These are phyloP conservation scores for Aspidiotus destructor DNA, from an alignment of 2,888 invertebrate species.

Conservation along the genomic window DNA sequence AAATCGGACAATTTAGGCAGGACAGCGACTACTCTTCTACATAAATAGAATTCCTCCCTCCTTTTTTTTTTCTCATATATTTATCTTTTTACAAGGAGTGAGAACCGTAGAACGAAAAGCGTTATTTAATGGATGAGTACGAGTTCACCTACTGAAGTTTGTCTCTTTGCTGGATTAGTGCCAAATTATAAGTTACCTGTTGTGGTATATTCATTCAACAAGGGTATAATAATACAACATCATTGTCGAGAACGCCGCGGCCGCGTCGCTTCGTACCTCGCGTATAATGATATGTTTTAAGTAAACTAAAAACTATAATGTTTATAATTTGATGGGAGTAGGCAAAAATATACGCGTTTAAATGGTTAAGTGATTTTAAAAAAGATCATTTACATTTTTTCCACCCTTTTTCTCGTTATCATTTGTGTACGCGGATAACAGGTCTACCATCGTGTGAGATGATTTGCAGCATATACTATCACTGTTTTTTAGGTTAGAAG, in stretches of 20 bases:
- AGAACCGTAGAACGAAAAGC: not conserved
- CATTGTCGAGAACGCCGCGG: constrained; percentile 4
- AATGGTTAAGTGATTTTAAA: constrained; percentile 1
- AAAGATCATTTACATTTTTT: not conserved
- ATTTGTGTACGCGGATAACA: no score
- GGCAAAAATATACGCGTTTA: not conserved
- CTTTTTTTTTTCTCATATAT: not conserved
- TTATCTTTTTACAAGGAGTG: not conserved
- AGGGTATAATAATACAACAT: constrained; percentile 28
- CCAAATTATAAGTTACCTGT: constrained; percentile 30
- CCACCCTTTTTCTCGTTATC: not conserved
- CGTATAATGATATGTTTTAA: constrained; percentile 19
- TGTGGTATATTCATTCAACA: constrained; percentile 29
- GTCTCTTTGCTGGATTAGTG: constrained; percentile 20
- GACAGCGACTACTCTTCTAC: not conserved
- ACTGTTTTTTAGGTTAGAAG: not conserved
- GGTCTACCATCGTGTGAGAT: no score
- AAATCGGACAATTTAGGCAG: no score
- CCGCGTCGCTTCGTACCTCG: not conserved
- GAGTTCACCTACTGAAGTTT: not conserved
- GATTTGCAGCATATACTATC: no score
- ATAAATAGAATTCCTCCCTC: not conserved
- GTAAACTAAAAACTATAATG: constrained; percentile 6
- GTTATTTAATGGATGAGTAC: not conserved
- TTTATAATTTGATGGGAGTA: not conserved